Base-by-base conservation (phyloP, 2,888 invertebrate genomes). In the Mesochorus sp. region DNA sequence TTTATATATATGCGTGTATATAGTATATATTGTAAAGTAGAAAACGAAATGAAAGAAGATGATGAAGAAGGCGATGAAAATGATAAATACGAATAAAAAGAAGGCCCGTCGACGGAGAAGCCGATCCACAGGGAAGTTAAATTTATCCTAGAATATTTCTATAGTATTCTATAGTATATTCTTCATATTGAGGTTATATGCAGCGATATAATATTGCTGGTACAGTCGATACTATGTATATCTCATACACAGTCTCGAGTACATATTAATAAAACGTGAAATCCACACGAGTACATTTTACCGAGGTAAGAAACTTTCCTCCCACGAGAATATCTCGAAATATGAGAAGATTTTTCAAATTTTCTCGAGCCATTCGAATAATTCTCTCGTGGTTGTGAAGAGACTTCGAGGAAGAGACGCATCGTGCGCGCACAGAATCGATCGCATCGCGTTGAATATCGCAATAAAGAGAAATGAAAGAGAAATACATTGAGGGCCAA, bases 1-100 rank as follows among this genome's bases (percentile, higher is more conserved):
- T n/a, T n/a, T n/a, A n/a, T n/a, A n/a, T n/a, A n/a, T n/a, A n/a
- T n/a, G n/a, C 39, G 37, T 26, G 34, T 21, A n/a, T 14, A 5
- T 17, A 12, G 12, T 53, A 44, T 37, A 71, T 76, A 76, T 71
- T 71, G 71, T 59, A 71, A 66, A 42, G 24, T 31, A 57, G 70
- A 57, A 14, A 24, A 55, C 44, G 14, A 34, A 19, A 31, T 17
- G 10, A 26, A 2, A 55, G n/a, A 14, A 21, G 28, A 39, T 10
- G 17, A 44, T 17, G 24, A 14, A 14, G 3, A 14, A 24, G 31
- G 21, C 2, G 62, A 47, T n/a, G 62, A 47, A 62, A 19, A 47
- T 12, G 42, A 62, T 12, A 14, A 14, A 14, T 1, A 3, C 14
- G 42, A 17, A 12, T 39, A 42, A 24, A 55, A 44, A 39, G 19